phyloP scores from a whole-genome alignment of 2,113 vertebrate species.

The Mustelus asterias region DNA sequence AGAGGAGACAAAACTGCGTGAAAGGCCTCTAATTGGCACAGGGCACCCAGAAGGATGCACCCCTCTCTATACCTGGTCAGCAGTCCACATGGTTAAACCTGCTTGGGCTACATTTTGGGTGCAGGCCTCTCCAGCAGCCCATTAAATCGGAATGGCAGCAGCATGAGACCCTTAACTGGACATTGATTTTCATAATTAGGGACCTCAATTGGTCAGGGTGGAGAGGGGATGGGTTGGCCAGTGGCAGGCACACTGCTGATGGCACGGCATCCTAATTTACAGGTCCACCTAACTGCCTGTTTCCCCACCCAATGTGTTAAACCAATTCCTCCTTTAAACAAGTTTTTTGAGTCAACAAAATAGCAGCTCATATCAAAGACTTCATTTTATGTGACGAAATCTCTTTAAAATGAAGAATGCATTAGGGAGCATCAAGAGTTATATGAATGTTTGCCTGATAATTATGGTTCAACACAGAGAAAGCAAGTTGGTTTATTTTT shows the following conservation, averaged over 20 bases:
- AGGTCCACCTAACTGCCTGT: background rate
- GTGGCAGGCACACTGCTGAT: background rate
- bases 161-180: too few species aligned
- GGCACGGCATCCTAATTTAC: background rate
- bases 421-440: background rate
- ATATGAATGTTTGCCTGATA: background rate
- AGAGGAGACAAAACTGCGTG: too few species aligned
- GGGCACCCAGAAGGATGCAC: too few species aligned
- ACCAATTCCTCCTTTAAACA: background rate
- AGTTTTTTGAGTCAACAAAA: background rate
- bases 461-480: background rate
- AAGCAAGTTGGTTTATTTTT: constrained; percentile 6
- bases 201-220: background rate
- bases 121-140: too few species aligned
- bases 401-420: background rate
- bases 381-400: background rate
- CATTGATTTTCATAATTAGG: too few species aligned
- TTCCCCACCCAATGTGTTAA: background rate
- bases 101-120: too few species aligned
- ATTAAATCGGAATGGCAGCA: too few species aligned
- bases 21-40: too few species aligned
- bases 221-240: background rate
- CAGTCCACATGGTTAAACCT: too few species aligned
- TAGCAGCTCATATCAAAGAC: background rate
- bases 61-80: too few species aligned